Evolutionary conservation across 2,797 vertebrate species (phyloP).

Genomic region (Phoeniculus purpureus): DNA sequence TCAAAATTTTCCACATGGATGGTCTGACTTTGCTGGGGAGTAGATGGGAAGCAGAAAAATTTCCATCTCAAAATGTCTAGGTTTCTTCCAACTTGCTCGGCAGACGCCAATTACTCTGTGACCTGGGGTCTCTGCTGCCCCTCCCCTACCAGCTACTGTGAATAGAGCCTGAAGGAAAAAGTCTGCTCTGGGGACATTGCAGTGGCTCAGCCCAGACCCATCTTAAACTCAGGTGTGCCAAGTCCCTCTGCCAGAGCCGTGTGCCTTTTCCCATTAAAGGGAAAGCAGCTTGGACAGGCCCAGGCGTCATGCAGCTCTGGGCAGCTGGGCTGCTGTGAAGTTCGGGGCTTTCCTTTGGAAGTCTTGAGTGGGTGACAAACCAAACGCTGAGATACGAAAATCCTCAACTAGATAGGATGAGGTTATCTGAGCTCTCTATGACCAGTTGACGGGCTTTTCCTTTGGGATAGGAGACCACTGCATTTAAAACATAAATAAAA

Average conservation of each 20-base stretch:
- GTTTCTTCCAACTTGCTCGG: not conserved
- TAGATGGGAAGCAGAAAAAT: not conserved
- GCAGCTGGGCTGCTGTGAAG: not conserved
- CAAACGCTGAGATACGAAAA: not conserved
- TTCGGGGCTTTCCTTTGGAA: not conserved
- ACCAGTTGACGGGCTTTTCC: not conserved
- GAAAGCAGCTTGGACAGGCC: not conserved
- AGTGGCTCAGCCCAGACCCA: not conserved
- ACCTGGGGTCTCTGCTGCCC: not conserved
- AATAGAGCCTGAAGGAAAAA: not conserved
- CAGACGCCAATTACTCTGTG: not conserved
- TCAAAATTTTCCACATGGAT: not conserved
- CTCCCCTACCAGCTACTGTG: not conserved
- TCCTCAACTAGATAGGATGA: not conserved
- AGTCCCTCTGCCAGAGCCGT: not conserved
- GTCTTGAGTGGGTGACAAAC: not conserved
- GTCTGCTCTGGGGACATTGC: not conserved
- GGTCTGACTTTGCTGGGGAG: not conserved
- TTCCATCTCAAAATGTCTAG: not conserved
- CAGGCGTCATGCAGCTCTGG: not conserved
- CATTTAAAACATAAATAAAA: conserved; percentile 39
- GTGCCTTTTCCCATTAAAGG: not conserved
- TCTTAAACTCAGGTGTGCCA: not conserved
- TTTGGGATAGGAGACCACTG: not conserved
- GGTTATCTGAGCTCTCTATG: not conserved